Evolutionary conservation across 2,888 invertebrate genomes (phyloP), one percentile per base, ranked within the genome.

Genomic region (Metopia argyrocephala): DNA sequence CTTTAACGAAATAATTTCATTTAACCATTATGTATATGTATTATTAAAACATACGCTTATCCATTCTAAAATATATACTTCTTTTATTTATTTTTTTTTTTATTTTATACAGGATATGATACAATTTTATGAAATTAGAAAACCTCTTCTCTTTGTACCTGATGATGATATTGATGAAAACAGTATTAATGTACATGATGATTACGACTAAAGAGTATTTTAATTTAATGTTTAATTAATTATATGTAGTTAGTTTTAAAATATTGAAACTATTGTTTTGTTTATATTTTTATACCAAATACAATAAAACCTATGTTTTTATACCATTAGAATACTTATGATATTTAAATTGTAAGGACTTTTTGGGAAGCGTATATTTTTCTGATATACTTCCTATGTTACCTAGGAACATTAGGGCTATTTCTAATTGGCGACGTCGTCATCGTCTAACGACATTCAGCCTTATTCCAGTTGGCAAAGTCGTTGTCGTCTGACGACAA

Each of bases 81-180:
- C 0, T 27, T 38, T 46, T 52, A 21, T 5, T 66, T 27, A 7
- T 23, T 54, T 54, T 59, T 25, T 56, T 9, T 54, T 28, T 54
- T 38, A 64, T 15, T 59, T 15, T 71, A 85, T 83, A 18, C 69
- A 89, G 89, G 84, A 87, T 83, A 89, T 88, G 85, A 83, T 83
- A 4, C 59, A 78, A 2, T 82, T 85, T 25, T 89, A 89, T 65
- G 73, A 87, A 3, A 86, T 89, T 15, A 59, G 57, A 23, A 80
- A 86, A 31, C 83, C 89, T 0, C 84, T 88, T 85, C 74, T 89
- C 5, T 83, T 84, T 65, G 80, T 79, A 69, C 83, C 82, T 66
- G 57, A 9, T 23, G 82, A 83, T 9, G 83, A 80, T 6, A 82
- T 78, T 0, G 45, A 52, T 45, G 65, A 62, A 25, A 31, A 9